Base-by-base conservation (phyloP, 2,797 vertebrate species). In the Sebastes itinus region DNA sequence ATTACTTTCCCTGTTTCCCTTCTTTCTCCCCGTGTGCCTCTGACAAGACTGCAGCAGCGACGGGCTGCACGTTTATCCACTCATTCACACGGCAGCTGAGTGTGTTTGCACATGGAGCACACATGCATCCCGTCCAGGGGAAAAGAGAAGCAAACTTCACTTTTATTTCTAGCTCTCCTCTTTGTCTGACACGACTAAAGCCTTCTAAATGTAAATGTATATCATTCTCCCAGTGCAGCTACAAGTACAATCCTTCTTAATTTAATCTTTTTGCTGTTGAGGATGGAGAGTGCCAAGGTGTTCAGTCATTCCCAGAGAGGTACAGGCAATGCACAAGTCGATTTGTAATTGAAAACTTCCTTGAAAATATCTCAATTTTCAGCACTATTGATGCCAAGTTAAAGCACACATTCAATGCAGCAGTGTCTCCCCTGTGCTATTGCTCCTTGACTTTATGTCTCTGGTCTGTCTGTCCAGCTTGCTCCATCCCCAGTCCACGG, bases 1-100 rank as follows among this genome's bases (percentile, higher is more conserved):
- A 94, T 95, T 94, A 94, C 87, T 88, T 92, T 87, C 61, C 86
- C 88, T 74, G 89, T 92, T 92, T 92, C 86, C 86, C 76, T 82
- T 88, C 91, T 84, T 79, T 77, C 67, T 89, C 66, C 75, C 65
- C 66, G 55, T 75, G 69, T 64, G 72, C 82, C 83, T 77, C 66
- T 77, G 83, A 88, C 83, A 87, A 28, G 65, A 70, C 75, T 75
- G 77, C 71, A 64, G 77, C 80, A 61, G 76, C 60, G 33, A 68
- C 28, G 27, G 27, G 38, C 52, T 59, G 61, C 66, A 76, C 42
- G 4, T 30, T 67, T 78, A 27, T 84, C 75, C 65, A 56, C 52
- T 80, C 72, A 63, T 82, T 85, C 52, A 72, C 23, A 46, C 23
- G 60, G 42, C 7, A 11, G 66, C 35, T 30, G 16, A 42, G 65